phyloP scores from a whole-genome alignment of 1,140 invertebrate species.

The Radopholus similis region DNA sequence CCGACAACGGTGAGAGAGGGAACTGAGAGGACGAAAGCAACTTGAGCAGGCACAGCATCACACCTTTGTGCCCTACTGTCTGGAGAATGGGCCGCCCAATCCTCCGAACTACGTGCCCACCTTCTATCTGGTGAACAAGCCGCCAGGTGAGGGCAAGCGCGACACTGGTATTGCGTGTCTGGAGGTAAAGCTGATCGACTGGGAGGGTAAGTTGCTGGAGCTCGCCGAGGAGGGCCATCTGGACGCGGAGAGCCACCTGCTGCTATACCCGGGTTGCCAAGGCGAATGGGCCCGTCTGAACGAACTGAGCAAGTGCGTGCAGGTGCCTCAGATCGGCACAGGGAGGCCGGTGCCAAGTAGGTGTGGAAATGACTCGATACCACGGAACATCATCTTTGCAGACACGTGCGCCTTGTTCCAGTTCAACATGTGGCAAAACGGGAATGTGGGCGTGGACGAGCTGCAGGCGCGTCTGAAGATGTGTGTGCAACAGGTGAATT shows the following conservation, averaged over 20 bases:
- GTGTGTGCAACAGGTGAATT: constrained; percentile 32
- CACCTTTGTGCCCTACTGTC: constrained; percentile 22
- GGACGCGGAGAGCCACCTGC: neutral
- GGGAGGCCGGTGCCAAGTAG: constrained; percentile 6
- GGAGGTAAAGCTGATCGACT: constrained; percentile 35
- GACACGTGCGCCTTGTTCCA: constrained; percentile 37
- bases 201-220: constrained; percentile 20
- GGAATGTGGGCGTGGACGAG: constrained; percentile 41
- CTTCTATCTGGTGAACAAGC: constrained; percentile 36
- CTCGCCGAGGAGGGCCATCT: constrained; percentile 17
- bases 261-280: constrained; percentile 26
- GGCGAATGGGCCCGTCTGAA: neutral
- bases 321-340: neutral
- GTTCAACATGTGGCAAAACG: constrained; percentile 44
- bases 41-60: neutral
- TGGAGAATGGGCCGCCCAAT: constrained; percentile 20
- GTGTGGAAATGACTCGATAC: neutral
- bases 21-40: neutral
- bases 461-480: constrained; percentile 25
- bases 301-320: constrained; percentile 17
- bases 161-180: constrained; percentile 41
- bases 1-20: neutral
- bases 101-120: constrained; percentile 26
- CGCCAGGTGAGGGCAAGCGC: constrained; percentile 33
- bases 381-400: neutral